These are phyloP conservation scores for Drosophila siamana DNA, from an alignment of 2,888 invertebrate species.

Conservation along the genomic window DNA sequence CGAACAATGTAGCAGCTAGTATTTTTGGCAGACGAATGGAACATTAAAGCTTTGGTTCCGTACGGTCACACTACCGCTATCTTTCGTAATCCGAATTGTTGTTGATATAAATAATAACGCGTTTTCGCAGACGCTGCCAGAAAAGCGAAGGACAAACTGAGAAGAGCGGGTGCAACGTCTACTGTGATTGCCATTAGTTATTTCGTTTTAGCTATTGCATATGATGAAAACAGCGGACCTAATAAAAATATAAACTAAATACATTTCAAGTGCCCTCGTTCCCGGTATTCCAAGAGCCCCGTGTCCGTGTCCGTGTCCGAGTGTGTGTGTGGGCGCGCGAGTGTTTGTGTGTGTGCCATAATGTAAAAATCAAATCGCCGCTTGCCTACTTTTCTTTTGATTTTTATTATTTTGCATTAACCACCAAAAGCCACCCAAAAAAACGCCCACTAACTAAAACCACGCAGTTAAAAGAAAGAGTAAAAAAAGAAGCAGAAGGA, in stretches of 20 bases:
- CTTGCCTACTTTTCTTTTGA: conserved; percentile 21
- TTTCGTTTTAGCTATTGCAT: neutral
- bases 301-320: conserved; percentile 7
- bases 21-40: neutral
- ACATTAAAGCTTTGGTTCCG: neutral
- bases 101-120: conserved; percentile 33
- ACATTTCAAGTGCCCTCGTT: conserved; percentile 14
- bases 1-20: neutral
- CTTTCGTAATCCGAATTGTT: conserved; percentile 50
- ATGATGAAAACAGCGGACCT: conserved; percentile 5
- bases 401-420: conserved; percentile 19
- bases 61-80: conserved; percentile 28
- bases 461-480: conserved; percentile 11
- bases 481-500: neutral
- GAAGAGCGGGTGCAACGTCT: neutral
- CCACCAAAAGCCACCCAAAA: conserved; percentile 17
- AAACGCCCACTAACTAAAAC: conserved; percentile 34
- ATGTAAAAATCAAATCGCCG: conserved; percentile 24
- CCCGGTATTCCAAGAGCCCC: conserved; percentile 20
- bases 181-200: neutral
- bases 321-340: conserved; percentile 1
- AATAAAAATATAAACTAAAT: conserved; percentile 10
- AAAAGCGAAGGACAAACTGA: conserved; percentile 29
- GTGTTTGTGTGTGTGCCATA: conserved; percentile 19
- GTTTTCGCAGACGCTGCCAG: conserved; percentile 13